These are phyloP conservation scores for Axinella damicornis DNA, from an alignment of 37 sponge, comb jelly and placozoan species.

Conservation along the genomic window DNA sequence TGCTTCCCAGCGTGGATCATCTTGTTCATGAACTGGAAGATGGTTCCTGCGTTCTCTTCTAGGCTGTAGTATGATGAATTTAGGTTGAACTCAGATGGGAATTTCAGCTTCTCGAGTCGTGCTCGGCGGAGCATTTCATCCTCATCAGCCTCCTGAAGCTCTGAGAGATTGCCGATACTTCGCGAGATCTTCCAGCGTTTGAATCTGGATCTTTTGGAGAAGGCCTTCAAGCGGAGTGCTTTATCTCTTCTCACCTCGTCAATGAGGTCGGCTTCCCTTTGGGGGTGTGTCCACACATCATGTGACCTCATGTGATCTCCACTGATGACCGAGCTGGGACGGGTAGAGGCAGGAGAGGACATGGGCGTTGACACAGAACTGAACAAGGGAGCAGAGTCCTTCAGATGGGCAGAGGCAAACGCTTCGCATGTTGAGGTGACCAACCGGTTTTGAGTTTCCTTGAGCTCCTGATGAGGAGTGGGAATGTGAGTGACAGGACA, in stretches of 20 bases:
- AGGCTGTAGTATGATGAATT: conserved; percentile 18
- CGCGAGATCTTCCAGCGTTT: conserved; percentile 10
- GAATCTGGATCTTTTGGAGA: conserved; percentile 3
- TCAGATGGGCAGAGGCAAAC: conserved; percentile 49
- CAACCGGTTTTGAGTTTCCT: conserved; percentile 56
- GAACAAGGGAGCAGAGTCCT: neutral
- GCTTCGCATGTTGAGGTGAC: conserved; percentile 72
- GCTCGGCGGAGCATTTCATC: conserved; percentile 42
- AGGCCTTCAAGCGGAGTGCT: no score
- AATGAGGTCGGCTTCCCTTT: no score
- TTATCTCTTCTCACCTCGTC: no score
- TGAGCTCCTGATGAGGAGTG: conserved; percentile 44
- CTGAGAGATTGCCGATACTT: conserved; percentile 50
- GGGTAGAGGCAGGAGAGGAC: conserved; percentile 27
- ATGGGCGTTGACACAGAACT: neutral
- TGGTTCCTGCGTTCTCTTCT: neutral
- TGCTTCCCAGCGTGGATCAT: conserved; percentile 1
- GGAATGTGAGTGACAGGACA: neutral
- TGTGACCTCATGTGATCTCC: neutral
- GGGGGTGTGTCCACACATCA: no score
- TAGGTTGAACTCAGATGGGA: conserved; percentile 49
- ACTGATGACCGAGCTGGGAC: conserved; percentile 25
- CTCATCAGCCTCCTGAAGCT: conserved; percentile 59
- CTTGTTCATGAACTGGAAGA: neutral
- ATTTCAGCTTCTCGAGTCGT: conserved; percentile 49